These are phyloP conservation scores for Spicauda simplicius DNA, from an alignment of 2,888 invertebrate species.

Conservation along the genomic window DNA sequence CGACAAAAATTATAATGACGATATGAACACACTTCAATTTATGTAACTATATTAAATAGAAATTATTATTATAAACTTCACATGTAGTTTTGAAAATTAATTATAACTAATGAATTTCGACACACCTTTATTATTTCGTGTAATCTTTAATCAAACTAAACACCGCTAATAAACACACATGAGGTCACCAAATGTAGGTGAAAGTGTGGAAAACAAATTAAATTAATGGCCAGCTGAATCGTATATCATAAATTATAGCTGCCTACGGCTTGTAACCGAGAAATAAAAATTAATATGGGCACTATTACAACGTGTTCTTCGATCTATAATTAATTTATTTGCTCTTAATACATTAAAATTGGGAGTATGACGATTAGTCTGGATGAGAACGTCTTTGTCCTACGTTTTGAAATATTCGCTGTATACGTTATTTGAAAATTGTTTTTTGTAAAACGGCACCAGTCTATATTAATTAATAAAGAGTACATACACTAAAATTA, in stretches of 20 bases:
- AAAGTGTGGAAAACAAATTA: conserved; percentile 67
- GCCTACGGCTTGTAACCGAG: conserved; percentile 57
- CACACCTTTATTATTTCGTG: conserved; percentile 10
- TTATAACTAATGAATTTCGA: conserved; percentile 2
- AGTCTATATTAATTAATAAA: background rate
- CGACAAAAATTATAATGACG: conserved; percentile 52
- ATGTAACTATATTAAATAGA: background rate
- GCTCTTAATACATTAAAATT: too few relatives aligned
- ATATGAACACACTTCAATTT: conserved; percentile 11
- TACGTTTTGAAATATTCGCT: too few relatives aligned
- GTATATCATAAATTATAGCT: conserved; percentile 59
- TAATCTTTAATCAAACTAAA: conserved; percentile 20
- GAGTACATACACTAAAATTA: too few relatives aligned
- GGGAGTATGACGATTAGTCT: too few relatives aligned
- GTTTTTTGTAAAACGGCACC: too few relatives aligned
- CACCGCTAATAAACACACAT: conserved; percentile 9
- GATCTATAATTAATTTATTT: too few relatives aligned
- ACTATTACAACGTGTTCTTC: background rate
- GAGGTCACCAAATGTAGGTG: conserved; percentile 53
- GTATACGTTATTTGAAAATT: background rate
- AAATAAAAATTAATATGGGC: conserved; percentile 41
- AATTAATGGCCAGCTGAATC: conserved; percentile 58
- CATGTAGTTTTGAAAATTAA: background rate
- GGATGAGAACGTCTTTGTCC: too few relatives aligned
- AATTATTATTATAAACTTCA: background rate